Evolutionary conservation across 2,888 invertebrate genomes (phyloP).

Genomic region (Rhagium mordax): DNA sequence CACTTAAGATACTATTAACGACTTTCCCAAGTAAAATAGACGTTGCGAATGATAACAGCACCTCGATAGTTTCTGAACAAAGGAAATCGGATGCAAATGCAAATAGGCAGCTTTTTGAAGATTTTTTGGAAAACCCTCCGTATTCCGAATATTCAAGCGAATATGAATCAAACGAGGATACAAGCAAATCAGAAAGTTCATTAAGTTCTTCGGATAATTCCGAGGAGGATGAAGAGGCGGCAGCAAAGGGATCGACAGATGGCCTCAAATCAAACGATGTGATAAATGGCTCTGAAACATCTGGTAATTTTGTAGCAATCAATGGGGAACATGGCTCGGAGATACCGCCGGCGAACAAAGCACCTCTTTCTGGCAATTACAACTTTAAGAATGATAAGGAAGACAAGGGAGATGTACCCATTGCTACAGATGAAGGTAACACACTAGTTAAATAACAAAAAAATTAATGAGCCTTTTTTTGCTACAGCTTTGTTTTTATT

Average conservation of each 20-base stretch:
- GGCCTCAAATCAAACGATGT: background rate
- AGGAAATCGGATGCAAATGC: too few species aligned
- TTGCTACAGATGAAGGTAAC: background rate
- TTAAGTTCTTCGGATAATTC: conserved; percentile 9
- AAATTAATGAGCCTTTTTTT: background rate
- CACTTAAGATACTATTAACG: conserved; percentile 39
- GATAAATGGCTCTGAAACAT: conserved; percentile 15
- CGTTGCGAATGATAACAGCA: background rate
- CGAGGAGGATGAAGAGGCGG: background rate
- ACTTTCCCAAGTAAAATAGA: background rate
- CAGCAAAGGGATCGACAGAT: conserved; percentile 12
- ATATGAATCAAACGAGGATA: background rate
- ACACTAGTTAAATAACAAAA: background rate
- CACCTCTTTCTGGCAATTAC: background rate
- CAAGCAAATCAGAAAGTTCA: background rate
- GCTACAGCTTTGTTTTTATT: background rate
- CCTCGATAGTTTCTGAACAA: too few species aligned
- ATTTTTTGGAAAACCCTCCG: background rate
- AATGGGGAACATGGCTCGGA: background rate
- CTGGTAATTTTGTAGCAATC: conserved; percentile 15
- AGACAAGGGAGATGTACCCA: background rate
- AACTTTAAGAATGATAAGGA: background rate
- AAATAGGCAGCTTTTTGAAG: background rate
- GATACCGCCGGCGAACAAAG: background rate
- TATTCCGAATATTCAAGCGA: background rate